phyloP scores from a whole-genome alignment of 2,113 vertebrate species.

The human region DNA sequence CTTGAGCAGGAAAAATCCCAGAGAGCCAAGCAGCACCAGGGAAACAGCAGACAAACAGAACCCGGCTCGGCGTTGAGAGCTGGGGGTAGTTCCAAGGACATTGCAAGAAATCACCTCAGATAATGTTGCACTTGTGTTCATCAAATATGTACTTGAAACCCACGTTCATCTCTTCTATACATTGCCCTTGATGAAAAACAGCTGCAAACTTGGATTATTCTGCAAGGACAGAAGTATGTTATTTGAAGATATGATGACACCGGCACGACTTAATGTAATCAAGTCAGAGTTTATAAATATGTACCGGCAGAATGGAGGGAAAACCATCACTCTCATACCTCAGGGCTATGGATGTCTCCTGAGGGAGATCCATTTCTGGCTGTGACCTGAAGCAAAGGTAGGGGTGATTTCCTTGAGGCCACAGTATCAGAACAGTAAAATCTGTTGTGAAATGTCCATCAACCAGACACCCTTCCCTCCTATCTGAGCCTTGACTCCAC shows the following conservation, averaged over 20 bases:
- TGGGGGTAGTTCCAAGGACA: background rate
- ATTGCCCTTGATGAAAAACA: conserved; percentile 58
- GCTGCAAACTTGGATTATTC: background rate
- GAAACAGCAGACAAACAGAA: background rate
- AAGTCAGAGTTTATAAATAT: conserved; percentile 52
- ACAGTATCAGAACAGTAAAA: background rate
- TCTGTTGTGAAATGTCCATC: background rate
- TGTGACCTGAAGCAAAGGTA: background rate
- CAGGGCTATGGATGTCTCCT: rapidly evolving
- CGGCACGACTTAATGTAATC: conserved; percentile 54
- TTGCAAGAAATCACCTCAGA: background rate
- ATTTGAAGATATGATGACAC: conserved; percentile 48
- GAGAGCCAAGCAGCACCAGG: background rate
- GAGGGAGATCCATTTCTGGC: background rate
- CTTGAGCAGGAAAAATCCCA: background rate
- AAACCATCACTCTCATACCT: background rate
- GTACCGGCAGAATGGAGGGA: background rate
- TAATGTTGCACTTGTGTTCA: background rate
- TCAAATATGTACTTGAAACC: conserved; percentile 1
- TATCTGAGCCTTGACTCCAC: background rate
- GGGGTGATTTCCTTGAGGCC: background rate
- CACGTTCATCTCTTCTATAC: conserved; percentile 6
- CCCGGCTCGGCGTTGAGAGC: background rate
- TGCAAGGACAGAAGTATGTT: conserved; percentile 9
- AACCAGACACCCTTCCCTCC: background rate